Evolutionary conservation across 2,797 vertebrate species (phyloP), one percentile per base, ranked within the genome.

Genomic region (Acrocephalus scirpaceus): DNA sequence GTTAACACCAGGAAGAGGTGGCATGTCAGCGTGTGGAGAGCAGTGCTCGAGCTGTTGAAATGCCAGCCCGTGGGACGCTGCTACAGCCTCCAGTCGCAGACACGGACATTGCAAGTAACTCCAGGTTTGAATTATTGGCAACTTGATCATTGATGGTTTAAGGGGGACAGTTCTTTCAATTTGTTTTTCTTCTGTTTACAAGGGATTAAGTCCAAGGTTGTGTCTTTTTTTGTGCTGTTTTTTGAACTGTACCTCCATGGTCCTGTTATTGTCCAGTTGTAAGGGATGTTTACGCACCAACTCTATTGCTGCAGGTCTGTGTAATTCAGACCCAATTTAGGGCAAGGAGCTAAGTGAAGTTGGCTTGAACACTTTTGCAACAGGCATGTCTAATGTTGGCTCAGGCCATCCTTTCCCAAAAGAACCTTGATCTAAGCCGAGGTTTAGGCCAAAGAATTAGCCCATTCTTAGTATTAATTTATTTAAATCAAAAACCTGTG

Each of bases 301-400:
- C 94, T 96, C 93, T 97, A 95, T 90, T 97, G 96, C 97, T 96
- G 95, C 96, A 96, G 96, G 96, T 97, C 96, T 96, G 83, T 93
- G 73, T 76, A 65, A 95, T 26, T 91, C 96, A 97, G 95, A 95
- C 87, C 93, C 84, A 92, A 93, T 82, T 80, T 89, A 70, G 92
- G 93, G 62, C 85, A 92, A 94, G 94, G 93, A 96, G 79, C 86
- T 93, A 91, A 16, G 11, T 93, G 86, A 96, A 75, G 93, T 93
- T 96, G 93, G 95, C 91, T 96, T 96, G 96, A 96, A 96, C 95
- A 90, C 92, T 94, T 95, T 95, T 97, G 94, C 96, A 97, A 92
- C 94, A 91, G 90, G 54, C 7, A 0, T 94, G 93, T 94, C 92
- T 91, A 47, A 54, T 92, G 65, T 96, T 94, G 95, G 94, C 93